Base-by-base conservation (phyloP, 1,140 invertebrate species). In the Bombus consobrinus region DNA sequence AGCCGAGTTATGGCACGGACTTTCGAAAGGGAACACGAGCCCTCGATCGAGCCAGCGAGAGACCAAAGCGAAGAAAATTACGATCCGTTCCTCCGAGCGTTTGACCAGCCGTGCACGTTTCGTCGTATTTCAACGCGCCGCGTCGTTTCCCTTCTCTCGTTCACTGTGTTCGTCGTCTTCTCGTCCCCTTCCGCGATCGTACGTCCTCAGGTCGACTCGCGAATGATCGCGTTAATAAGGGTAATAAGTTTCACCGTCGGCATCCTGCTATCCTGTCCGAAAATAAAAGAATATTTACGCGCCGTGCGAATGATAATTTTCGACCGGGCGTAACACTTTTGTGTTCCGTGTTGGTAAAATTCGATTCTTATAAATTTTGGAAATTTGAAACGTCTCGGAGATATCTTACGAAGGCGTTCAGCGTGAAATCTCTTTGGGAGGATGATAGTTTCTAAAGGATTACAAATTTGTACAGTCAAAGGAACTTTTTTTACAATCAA, bases 1-100 rank as follows among this genome's bases (percentile, higher is more conserved):
- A 78, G 72, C 79, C 87, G 74, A 91, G 85, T 89, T 90, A 91
- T 83, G 87, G 82, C 66, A 64, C 28, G 37, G 39, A 69, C 73
- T 90, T 87, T 89, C 78, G 88, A 87, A 82, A 89, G 90, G 81
- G 78, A 89, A 89, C 89, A 90, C 64, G 87, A 76, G 68, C 80
- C 84, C 78, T 74, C 89, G 82, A 76, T 79, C 79, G 79, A 78
- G 66, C 25, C 22, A 28, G 57, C 32, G n/a, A 64, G 41, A 85
- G 73, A 64, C 87, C 80, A 85, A 83, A 89, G 53, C 85, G 86
- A 64, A 69, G 68, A 57, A 91, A 91, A 91, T 91, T 91, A 91
- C 83, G 89, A 86, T 74, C 78, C 77, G 64, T 77, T 72, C 73
- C 66, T 53, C 41, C 15, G 71, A 6, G 41, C 71, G 71, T 73